Conservation (phyloP, 1,140 invertebrate genomes). For the Daktulosphaira vitifoliae region DNA sequence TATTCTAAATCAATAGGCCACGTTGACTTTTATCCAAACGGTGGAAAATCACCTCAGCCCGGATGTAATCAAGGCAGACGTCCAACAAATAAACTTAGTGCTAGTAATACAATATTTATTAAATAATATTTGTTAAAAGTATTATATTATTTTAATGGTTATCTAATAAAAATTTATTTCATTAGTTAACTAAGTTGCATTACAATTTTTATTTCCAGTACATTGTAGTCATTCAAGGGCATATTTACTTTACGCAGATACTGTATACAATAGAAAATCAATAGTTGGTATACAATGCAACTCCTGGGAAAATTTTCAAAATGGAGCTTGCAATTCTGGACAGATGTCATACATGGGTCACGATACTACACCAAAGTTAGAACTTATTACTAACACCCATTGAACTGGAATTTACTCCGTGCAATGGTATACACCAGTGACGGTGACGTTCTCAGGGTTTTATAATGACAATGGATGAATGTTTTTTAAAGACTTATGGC, state of each 20-base stretch:
- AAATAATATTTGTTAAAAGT: background rate
- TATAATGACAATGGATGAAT: no score
- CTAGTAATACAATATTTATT: no score
- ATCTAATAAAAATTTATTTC: background rate
- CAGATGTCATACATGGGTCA: slow-evolving; percentile 37
- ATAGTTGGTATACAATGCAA: slow-evolving; percentile 43
- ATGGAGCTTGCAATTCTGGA: slow-evolving; percentile 24
- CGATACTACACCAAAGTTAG: slow-evolving; percentile 33
- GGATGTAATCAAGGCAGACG: slow-evolving; percentile 44
- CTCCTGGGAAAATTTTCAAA: slow-evolving; percentile 18
- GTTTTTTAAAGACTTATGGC: no score
- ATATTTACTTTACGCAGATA: slow-evolving; percentile 59
- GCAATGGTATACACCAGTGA: no score
- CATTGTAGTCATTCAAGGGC: slow-evolving; percentile 63
- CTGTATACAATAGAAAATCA: slow-evolving; percentile 45
- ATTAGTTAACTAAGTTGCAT: background rate
- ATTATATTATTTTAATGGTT: background rate
- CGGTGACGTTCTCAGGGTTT: no score
- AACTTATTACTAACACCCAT: background rate
- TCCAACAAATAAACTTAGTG: no score
- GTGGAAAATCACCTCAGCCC: slow-evolving; percentile 51
- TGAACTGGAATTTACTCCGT: no score
- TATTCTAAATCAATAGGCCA: slow-evolving; percentile 52
- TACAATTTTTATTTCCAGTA: slow-evolving; percentile 42
- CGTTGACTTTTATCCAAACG: slow-evolving; percentile 72